Base-by-base conservation (phyloP, 2,888 invertebrate species). In the Agrotis clavis region DNA sequence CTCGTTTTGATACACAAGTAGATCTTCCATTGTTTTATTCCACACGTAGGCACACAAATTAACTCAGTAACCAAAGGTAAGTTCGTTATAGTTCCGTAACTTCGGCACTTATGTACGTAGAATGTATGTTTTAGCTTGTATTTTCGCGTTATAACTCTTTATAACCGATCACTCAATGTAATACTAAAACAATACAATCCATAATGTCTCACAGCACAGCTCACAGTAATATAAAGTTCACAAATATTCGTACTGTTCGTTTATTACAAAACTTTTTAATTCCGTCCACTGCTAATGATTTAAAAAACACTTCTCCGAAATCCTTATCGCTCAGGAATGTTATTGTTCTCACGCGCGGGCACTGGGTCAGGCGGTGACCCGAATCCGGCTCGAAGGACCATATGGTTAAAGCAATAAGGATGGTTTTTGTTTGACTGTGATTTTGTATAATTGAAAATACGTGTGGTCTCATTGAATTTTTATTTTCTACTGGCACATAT, bases 1-100 rank as follows among this genome's bases (percentile, higher is more conserved):
- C 7, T 73, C 73, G 16, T 21, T 18, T 50, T 68, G 68, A 60
- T 73, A 68, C 1, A 13, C 14, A 13, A 68, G 16, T 14, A 62
- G 54, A 18, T 62, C 53, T 14, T 62, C 62, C 63, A 68, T 68
- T 1, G 45, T 54, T 45, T 21, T 21, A 51, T 47, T 41, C 41
- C 35, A 35, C 35, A 35, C 35, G 35, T 35, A 35, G 35, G 35
- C 9, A 35, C 35, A 9, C 35, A 35, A 30, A 35, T 35, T 35
- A 35, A 35, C 35, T 35, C 35, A 4, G 35, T 35, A 35, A 35
- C 9, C 30, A 9, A 35, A 19, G n/a, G n/a, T 50, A n/a, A 19
- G 51, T 19, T 51, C 7, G 51, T 1, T 19, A 19, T 11, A 19
- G 51, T 51, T 19, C 51, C 51, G 51, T 19, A 51, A 19, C n/a